Base-by-base conservation (phyloP, 2,113 vertebrate species). In the Accipiter cooperii region DNA sequence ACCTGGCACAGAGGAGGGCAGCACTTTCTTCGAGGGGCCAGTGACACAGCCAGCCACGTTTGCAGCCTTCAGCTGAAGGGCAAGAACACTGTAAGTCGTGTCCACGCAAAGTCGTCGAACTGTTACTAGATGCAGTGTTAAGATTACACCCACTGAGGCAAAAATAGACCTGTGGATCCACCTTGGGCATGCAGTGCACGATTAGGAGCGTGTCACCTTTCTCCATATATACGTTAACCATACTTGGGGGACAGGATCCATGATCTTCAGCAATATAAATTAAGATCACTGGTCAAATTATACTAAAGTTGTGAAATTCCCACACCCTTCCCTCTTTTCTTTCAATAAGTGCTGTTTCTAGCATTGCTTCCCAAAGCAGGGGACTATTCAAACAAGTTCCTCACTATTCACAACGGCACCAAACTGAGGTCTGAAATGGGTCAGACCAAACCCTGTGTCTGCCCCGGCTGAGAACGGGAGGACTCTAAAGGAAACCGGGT, bases 321-420 rank as follows among this genome's bases (percentile, higher is more conserved):
- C 60, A 49, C 15, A 34, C 9, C 10, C 13, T 40, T 88, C 31
- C 34, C 15, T 51, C n/a, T 54, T 54, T 66, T 81, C 34, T 88
- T 83, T 51, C 71, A 65, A 4, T 44, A 75, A 12, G 7, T 18
- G 24, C 61, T 77, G 51, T 0, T 66, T 84, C 92, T 75, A 92
- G 60, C 60, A 49, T 54, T 46, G 31, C 28, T 54, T 25, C 26
- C 28, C 52, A 44, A 79, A 94, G 17, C 33, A 47, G 24, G 44
- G 36, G 66, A 36, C 92, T 73, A 76, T 90, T 92, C 68, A 90
- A 80, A 90, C 15, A 24, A 13, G 31, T 80, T 95, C 54, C 58
- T 89, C 3, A 0, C 46, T 49, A 13, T 40, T 93, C 58, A 58
- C 16, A 8, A 29, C 6, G 3, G 33, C 80, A 89, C 28, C 24